Conservation (phyloP, 2,888 invertebrate genomes). For the Spisula subtruncata region DNA sequence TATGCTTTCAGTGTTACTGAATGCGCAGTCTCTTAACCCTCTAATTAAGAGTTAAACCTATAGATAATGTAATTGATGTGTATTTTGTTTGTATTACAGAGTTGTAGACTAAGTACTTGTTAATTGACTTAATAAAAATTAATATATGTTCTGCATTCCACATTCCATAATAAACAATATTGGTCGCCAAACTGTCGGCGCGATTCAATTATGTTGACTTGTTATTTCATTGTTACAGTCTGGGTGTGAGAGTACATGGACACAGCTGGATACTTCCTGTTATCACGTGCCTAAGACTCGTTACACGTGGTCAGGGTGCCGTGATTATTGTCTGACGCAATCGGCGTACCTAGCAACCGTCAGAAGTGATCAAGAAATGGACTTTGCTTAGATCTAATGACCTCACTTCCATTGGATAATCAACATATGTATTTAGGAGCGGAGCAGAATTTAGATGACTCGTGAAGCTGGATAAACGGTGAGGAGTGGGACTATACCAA, state of each 20-base stretch:
- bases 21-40: too few relatives aligned
- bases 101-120: too few relatives aligned
- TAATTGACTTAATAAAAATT: too few relatives aligned
- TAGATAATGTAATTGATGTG: too few relatives aligned
- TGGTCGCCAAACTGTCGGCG: too few relatives aligned
- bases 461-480: neutral
- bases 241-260: neutral
- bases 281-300: neutral
- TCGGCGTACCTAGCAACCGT: neutral
- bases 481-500: neutral
- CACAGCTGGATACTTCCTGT: neutral
- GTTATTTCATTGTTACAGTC: neutral
- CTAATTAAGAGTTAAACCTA: too few relatives aligned
- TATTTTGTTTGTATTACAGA: too few relatives aligned
- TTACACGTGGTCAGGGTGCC: neutral
- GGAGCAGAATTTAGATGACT: neutral
- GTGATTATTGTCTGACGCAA: neutral
- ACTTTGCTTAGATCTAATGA: neutral
- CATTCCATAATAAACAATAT: too few relatives aligned
- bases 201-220: too few relatives aligned
- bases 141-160: too few relatives aligned
- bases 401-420: neutral
- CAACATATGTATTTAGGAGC: neutral
- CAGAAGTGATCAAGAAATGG: neutral
- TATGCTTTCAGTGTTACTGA: too few relatives aligned